Percentiles rank a stretch among this genome's conserved stretches.
These are phyloP conservation scores for Oligia fasciuncula DNA, from an alignment of 2,888 invertebrate genomes.

Conservation along the genomic window DNA sequence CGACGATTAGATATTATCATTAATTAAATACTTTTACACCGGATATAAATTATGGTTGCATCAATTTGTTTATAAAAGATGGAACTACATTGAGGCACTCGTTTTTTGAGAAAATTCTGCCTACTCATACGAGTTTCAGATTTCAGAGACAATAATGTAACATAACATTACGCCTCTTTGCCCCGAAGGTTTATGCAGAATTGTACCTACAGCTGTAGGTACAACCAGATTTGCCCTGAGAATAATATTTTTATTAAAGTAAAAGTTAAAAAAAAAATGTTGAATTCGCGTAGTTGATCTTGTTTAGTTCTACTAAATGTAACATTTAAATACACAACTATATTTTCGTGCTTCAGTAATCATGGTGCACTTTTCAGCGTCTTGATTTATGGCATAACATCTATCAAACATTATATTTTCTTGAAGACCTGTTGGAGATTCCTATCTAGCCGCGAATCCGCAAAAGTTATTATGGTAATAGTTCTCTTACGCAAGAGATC, in stretches of 20 bases:
- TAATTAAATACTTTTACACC: background rate
- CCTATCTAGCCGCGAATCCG: background rate
- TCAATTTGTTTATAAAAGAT: background rate
- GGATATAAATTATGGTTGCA: background rate
- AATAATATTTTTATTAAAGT: background rate
- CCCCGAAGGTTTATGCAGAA: fast-evolving
- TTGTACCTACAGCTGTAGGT: no score
- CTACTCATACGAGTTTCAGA: background rate
- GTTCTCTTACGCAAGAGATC: slow-evolving; percentile 43
- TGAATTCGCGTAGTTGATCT: background rate
- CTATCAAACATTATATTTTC: background rate
- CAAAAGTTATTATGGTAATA: slow-evolving; percentile 16
- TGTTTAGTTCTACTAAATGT: background rate
- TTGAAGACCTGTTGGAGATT: background rate
- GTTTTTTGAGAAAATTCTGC: background rate
- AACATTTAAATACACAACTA: background rate
- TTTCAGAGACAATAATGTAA: background rate
- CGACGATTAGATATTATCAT: background rate
- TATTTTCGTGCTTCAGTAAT: no score
- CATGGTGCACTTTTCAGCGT: background rate
- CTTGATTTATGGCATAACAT: background rate
- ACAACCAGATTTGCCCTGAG: background rate
- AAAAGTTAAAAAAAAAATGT: background rate
- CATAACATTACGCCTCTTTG: background rate
- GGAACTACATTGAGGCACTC: background rate